Evolutionary conservation across 1,140 invertebrate species (phyloP), one percentile per base, ranked within the genome.

Genomic region (Drosophila dunni): DNA sequence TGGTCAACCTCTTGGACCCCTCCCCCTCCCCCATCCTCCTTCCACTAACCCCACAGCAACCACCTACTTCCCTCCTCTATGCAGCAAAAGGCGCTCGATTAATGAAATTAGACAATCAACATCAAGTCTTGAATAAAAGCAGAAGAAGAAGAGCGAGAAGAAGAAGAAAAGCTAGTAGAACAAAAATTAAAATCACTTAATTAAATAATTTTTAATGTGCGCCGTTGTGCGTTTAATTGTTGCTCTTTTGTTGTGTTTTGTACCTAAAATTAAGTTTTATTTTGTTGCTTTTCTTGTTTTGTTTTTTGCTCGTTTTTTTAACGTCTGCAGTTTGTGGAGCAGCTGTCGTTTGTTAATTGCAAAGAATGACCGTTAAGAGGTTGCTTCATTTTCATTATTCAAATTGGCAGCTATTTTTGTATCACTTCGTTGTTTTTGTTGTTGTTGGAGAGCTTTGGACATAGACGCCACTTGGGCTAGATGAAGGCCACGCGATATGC

Each of bases 81-180:
- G 65, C 24, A 7, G 42, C 15, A 45, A 33, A 42, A 45, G 65
- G 38, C 48, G 66, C 46, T 82, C 74, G 79, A 89, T 83, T 88
- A 88, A 88, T 88, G 84, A 88, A 88, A 88, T 88, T 88, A 88
- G 83, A 88, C 84, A 88, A 88, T 88, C 84, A 88, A 81, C 79
- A 58, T 75, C 60, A 50, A 68, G 75, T 58, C 38, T 38, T 17
- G 61, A 29, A 42, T 15, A 44, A 66, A 74, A 75, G 24, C 24
- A 29, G 6, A 29, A 29, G 6, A 29, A 29, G 3, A 24, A 24
- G 3, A 24, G 3, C 1, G 3, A 24, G 3, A 24, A 24, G 1
- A 70, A 80, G 15, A 46, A 53, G 53, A 54, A 66, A 15, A 50
- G 63, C 63, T 48, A 74, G 71, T 68, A 40, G 54, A 72, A 64